These are phyloP conservation scores for Argyresthia albistria DNA, from an alignment of 2,888 invertebrate genomes.

Conservation along the genomic window DNA sequence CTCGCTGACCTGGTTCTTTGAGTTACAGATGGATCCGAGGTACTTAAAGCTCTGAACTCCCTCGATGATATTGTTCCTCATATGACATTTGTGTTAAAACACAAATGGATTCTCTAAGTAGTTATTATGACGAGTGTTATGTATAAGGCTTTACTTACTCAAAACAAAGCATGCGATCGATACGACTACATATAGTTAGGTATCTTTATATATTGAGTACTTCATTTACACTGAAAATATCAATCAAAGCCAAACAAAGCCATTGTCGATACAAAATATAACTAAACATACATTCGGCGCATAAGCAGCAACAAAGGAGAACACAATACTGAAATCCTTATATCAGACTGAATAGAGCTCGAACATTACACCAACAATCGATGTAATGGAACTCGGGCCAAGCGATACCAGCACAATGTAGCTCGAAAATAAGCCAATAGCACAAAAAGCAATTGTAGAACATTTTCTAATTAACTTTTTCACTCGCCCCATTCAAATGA, in stretches of 20 bases:
- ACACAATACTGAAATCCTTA: constrained; percentile 2
- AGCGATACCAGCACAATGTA: constrained; percentile 25
- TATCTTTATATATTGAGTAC: background rate
- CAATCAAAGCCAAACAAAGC: background rate
- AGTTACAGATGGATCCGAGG: too few species aligned
- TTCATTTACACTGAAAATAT: background rate
- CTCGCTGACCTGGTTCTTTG: too few species aligned
- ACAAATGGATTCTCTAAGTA: too few species aligned
- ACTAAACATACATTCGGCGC: constrained; percentile 2
- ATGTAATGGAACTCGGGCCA: constrained; percentile 38
- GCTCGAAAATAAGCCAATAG: constrained; percentile 25
- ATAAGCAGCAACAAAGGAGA: background rate
- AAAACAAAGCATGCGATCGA: background rate
- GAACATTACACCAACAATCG: constrained; percentile 22
- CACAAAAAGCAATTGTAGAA: constrained; percentile 33
- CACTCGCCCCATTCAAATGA: constrained; percentile 27
- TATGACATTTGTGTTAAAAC: too few species aligned
- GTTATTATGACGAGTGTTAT: too few species aligned
- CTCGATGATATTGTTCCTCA: too few species aligned
- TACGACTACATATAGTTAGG: background rate
- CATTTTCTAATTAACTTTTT: constrained; percentile 37
- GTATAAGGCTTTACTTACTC: background rate
- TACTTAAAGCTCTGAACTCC: too few species aligned
- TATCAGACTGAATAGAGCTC: background rate
- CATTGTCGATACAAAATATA: background rate